Conservation (phyloP, 2,797 vertebrate genomes). For the Clarias platycephalus region DNA sequence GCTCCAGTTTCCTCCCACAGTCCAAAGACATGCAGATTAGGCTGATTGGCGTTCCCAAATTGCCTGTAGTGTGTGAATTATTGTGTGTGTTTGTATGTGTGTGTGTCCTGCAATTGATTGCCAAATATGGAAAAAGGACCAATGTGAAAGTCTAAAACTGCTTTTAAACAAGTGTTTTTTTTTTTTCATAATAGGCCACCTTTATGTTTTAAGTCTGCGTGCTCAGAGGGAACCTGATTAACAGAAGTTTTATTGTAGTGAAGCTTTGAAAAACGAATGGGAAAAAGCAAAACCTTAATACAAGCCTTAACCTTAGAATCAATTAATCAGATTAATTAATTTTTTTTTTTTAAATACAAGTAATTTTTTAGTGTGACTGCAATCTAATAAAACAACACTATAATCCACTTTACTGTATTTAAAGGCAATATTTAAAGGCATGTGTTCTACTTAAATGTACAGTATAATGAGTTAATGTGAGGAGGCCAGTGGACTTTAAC, state of each 20-base stretch:
- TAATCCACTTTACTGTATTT: not conserved
- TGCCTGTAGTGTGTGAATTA: no score
- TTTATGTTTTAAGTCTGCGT: no score
- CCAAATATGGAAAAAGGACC: no score
- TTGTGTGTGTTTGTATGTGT: no score
- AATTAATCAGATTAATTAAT: not conserved
- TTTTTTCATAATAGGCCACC: no score
- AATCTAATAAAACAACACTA: not conserved
- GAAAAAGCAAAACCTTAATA: not conserved
- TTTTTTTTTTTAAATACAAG: not conserved
- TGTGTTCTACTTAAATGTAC: not conserved
- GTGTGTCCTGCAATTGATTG: no score
- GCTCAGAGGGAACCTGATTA: no score
- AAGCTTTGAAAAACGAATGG: not conserved
- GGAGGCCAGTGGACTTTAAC: not conserved
- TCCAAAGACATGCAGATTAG: no score
- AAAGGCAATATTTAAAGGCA: not conserved
- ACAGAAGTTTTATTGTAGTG: not conserved
- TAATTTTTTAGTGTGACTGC: not conserved
- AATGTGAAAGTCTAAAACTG: no score
- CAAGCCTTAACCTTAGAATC: not conserved
- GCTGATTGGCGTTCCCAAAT: no score
- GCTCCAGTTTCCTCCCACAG: no score
- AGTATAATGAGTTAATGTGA: not conserved
- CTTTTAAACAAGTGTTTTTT: no score